Evolutionary conservation across 2,888 invertebrate genomes (phyloP).

Genomic region (Tethea ocularis): DNA sequence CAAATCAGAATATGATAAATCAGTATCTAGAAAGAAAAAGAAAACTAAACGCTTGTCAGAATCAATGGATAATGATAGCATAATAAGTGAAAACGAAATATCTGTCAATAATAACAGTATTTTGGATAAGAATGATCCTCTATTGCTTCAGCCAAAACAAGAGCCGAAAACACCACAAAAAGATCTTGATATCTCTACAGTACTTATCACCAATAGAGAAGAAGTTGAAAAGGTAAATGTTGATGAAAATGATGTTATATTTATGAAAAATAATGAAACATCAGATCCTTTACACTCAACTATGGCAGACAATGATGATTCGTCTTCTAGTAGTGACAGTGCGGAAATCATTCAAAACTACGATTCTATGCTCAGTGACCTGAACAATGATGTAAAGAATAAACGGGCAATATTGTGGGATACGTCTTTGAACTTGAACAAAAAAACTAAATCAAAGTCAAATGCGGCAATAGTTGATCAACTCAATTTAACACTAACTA

Average conservation of each 20-base stretch:
- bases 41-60: conserved; percentile 47
- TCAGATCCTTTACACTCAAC: conserved; percentile 61
- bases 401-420: conserved; percentile 45
- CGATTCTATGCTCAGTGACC: conserved; percentile 59
- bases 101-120: conserved; percentile 45
- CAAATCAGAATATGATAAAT: conserved; percentile 31
- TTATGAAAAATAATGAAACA: conserved; percentile 48
- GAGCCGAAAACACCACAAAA: conserved; percentile 67
- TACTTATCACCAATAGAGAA: conserved; percentile 48
- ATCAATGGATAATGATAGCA: conserved; percentile 45
- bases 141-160: conserved; percentile 52
- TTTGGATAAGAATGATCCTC: conserved; percentile 53
- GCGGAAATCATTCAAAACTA: conserved; percentile 68
- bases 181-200: conserved; percentile 48
- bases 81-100: conserved; percentile 65
- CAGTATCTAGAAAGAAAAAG: conserved; percentile 37
- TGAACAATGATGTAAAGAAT: conserved; percentile 52
- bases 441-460: conserved; percentile 48
- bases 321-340: conserved; percentile 61
- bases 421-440: conserved; percentile 59
- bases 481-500: conserved; percentile 65
- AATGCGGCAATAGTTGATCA: conserved; percentile 61
- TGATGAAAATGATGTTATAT: conserved; percentile 47
- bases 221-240: conserved; percentile 54
- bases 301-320: conserved; percentile 36